These are phyloP conservation scores for Morpho achilles DNA, from an alignment of 2,888 invertebrate genomes.

Conservation along the genomic window DNA sequence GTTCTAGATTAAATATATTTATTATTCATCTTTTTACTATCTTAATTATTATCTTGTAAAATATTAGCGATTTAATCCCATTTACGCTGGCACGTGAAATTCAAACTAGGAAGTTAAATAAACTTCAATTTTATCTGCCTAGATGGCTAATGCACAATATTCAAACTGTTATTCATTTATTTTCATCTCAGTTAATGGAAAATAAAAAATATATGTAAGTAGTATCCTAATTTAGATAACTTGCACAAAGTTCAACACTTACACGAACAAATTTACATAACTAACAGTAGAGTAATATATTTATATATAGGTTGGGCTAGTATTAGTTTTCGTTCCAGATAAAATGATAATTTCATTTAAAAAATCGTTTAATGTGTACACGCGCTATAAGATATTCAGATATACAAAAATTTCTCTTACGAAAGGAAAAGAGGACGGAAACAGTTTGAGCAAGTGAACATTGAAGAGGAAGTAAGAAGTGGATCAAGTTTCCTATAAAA, in stretches of 20 bases:
- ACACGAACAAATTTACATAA: too few relatives aligned
- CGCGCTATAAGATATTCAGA: background rate
- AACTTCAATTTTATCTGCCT: too few relatives aligned
- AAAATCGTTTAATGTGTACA: too few relatives aligned
- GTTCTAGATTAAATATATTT: constrained; percentile 15
- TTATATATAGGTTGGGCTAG: too few relatives aligned
- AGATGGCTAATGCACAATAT: background rate
- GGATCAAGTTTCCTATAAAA: constrained; percentile 27
- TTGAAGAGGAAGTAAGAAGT: constrained; percentile 30
- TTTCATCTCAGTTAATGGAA: too few relatives aligned
- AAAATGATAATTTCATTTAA: too few relatives aligned
- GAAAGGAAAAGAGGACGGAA: constrained; percentile 23
- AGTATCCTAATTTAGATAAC: too few relatives aligned
- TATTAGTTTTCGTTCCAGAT: too few relatives aligned
- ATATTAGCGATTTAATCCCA: constrained; percentile 4
- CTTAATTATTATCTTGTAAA: constrained; percentile 9
- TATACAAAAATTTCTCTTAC: constrained; percentile 18
- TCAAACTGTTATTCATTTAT: too few relatives aligned
- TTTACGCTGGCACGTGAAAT: constrained; percentile 4
- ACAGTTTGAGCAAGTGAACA: constrained; percentile 17
- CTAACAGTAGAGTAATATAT: too few relatives aligned
- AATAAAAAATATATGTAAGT: too few relatives aligned
- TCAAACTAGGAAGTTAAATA: background rate
- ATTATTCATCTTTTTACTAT: constrained; percentile 10
- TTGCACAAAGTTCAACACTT: too few relatives aligned